Evolutionary conservation across 2,888 invertebrate genomes (phyloP), one percentile per base, ranked within the genome.

Genomic region (Drosophila acutilabella): DNA sequence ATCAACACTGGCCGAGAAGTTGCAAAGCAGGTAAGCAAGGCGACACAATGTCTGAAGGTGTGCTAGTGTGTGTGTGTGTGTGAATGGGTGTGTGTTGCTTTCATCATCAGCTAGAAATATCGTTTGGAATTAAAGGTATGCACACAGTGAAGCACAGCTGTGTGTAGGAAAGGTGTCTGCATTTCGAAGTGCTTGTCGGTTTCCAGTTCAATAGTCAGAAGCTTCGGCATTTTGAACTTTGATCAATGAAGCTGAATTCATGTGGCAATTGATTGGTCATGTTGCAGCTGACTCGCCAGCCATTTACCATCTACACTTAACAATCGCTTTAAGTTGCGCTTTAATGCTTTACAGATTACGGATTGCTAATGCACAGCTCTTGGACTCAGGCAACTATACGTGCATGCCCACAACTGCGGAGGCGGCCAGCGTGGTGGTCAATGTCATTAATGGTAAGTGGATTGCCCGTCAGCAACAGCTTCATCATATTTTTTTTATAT

Each of bases 381-480:
- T 95, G 38, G 97, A 97, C 93, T 96, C 96, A 60, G 97, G 97
- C 64, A 97, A 97, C 93, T 97, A 97, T 93, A 96, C 97, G 91
- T 97, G 97, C 92, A 95, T 96, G 81, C 97, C 97, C 18, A 97
- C 97, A 38, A 95, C 96, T 91, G 97, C 97, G 50, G 96, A 96
- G 83, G 95, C 96, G 36, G 95, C 97, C 73, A 96, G 96, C 83
- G 96, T 97, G 85, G 96, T 96, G 91, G 96, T 97, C 78, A 97
- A 97, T 93, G 96, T 97, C 90, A 96, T 97, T 92, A 97, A 96
- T 93, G 97, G 97, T 96, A 93, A 94, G 93, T 77, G 67, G 56
- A 42, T 59, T 30, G 47, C 10, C 18, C 38, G 57, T 50, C 36
- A 23, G 33, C 42, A 45, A 30, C 40, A 33, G 60, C 54, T 59